A percentile compares a stretch with the other conserved stretches of the same genome.
These are phyloP conservation scores for Clivina fossor DNA, from an alignment of 2,888 invertebrate genomes.

Conservation along the genomic window DNA sequence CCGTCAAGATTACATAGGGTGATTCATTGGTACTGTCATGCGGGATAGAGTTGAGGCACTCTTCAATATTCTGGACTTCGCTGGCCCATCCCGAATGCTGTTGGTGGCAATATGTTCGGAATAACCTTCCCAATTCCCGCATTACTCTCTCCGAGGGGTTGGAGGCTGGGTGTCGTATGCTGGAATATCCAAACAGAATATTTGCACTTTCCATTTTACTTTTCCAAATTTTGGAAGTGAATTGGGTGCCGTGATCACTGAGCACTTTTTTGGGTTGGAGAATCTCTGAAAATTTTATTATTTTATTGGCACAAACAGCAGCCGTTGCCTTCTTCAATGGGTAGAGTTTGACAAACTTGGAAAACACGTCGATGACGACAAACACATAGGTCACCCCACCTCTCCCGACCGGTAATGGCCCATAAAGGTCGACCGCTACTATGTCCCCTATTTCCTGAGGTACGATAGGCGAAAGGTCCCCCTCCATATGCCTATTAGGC, in stretches of 20 bases:
- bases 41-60: slow-evolving; percentile 31
- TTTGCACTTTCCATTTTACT: slow-evolving; percentile 11
- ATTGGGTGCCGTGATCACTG: slow-evolving; percentile 35
- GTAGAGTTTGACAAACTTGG: slow-evolving; percentile 31
- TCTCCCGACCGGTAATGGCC: slow-evolving; percentile 7
- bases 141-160: slow-evolving; percentile 41
- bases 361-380: slow-evolving; percentile 27
- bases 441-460: not conserved
- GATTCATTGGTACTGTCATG: slow-evolving; percentile 37
- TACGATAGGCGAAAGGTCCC: too few species aligned
- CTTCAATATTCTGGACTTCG: slow-evolving; percentile 21
- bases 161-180: slow-evolving; percentile 39
- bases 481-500: too few species aligned
- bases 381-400: slow-evolving; percentile 25
- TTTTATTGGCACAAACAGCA: too few species aligned
- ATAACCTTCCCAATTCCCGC: slow-evolving; percentile 39
- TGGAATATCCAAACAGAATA: slow-evolving; percentile 27
- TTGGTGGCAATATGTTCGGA: slow-evolving; percentile 35
- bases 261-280: not conserved
- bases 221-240: slow-evolving; percentile 34
- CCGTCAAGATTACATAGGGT: slow-evolving; percentile 32
- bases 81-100: slow-evolving; percentile 37
- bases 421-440: slow-evolving; percentile 16
- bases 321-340: slow-evolving; percentile 24
- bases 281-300: not conserved